These are phyloP conservation scores for Menura novaehollandiae DNA, from an alignment of 2,113 vertebrate species.

Conservation along the genomic window DNA sequence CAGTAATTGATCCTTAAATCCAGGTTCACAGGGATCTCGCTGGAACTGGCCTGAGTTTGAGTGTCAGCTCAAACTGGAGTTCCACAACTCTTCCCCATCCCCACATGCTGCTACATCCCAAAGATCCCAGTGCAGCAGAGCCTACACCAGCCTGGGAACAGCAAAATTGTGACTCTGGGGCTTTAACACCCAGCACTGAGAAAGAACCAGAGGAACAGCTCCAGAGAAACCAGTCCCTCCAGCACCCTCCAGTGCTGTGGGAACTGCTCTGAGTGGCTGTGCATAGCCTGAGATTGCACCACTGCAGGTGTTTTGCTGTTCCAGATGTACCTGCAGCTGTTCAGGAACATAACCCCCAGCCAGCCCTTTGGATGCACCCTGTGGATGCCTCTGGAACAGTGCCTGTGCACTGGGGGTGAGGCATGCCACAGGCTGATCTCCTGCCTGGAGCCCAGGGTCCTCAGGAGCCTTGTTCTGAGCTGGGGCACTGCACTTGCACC, in stretches of 20 bases:
- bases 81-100: not conserved
- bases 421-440: too few species aligned
- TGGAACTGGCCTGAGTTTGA: not conserved
- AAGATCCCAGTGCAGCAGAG: accelerated
- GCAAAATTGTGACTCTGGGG: not conserved
- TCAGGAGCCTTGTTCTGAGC: not conserved
- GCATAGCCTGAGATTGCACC: not conserved
- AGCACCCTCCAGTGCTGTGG: not conserved
- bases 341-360: not conserved
- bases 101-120: not conserved
- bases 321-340: not conserved
- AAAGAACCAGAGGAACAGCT: not conserved
- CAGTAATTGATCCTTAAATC: not conserved
- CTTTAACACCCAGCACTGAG: not conserved
- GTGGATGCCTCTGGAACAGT: not conserved
- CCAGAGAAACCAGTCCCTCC: not conserved
- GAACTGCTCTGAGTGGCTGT: not conserved
- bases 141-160: not conserved
- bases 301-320: not conserved
- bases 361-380: not conserved
- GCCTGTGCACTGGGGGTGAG: too few species aligned
- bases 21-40: not conserved
- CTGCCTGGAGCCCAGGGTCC: too few species aligned
- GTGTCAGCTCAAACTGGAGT: not conserved
- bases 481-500: not conserved